These are phyloP conservation scores for Poecilus cupreus DNA, from an alignment of 2,888 invertebrate species.

Conservation along the genomic window DNA sequence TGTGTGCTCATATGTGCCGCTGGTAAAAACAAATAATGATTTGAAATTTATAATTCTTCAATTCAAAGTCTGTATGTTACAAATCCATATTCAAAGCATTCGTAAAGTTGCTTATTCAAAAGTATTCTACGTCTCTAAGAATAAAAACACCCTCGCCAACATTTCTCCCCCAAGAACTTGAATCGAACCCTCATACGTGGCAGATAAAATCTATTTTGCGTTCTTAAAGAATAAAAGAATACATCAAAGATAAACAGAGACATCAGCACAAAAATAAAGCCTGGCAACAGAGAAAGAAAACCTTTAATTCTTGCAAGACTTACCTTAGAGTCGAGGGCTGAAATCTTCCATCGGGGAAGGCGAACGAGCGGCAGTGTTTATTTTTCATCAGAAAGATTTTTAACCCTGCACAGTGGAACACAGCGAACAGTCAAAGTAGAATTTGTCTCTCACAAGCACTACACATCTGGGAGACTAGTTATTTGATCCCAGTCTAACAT, in stretches of 20 bases:
- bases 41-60: too few relatives aligned
- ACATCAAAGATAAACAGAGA: slow-evolving; percentile 51
- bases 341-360: slow-evolving; percentile 39
- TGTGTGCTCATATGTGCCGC: too few relatives aligned
- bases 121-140: too few relatives aligned
- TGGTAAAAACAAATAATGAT: too few relatives aligned
- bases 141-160: background rate
- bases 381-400: slow-evolving; percentile 72
- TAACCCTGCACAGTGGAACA: slow-evolving; percentile 69
- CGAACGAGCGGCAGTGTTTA: slow-evolving; percentile 67
- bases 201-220: slow-evolving; percentile 39
- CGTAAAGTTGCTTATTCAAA: too few relatives aligned
- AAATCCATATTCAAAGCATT: too few relatives aligned
- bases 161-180: background rate
- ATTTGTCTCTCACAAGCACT: slow-evolving; percentile 48
- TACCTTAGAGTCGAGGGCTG: slow-evolving; percentile 43
- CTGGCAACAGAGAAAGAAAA: slow-evolving; percentile 12
- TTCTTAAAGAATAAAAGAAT: slow-evolving; percentile 55
- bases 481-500: slow-evolving; percentile 71
- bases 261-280: slow-evolving; percentile 20
- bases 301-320: slow-evolving; percentile 68
- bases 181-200: background rate
- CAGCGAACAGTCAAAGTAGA: slow-evolving; percentile 54
- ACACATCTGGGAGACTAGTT: slow-evolving; percentile 63
- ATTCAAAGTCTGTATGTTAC: too few relatives aligned